Base-by-base conservation (phyloP, 2,888 invertebrate genomes). In the Zhengitettix transpicula region DNA sequence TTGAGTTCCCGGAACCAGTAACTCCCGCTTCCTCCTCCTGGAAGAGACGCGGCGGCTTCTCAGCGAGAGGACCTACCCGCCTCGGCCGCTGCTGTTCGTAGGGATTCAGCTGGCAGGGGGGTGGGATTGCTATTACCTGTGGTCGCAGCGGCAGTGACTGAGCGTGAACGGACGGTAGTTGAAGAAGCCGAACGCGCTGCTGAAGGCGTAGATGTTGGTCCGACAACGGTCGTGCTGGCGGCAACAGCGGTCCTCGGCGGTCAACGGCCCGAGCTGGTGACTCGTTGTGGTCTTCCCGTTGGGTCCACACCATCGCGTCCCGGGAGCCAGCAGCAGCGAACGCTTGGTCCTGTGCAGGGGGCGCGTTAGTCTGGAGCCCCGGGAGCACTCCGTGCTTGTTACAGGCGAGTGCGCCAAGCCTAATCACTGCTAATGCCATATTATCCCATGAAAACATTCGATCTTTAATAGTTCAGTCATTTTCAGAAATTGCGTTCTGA, bases 1-100 rank as follows among this genome's bases (percentile, higher is more conserved):
- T 71, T 89, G 87, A 1, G 94, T 94, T 56, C 93, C 93, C 1
- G 93, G 93, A 55, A 90, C 84, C 71, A 76, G 72, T 64, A 79
- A 69, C 63, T 75, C 76, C 42, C 81, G 73, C 65, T 74, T 77
- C 60, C 71, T 70, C 69, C 77, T 76, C 67, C 73, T 62, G 62
- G n/a, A 12, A 41, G 52, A 40, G 40, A 42, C 9, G 16, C 40
- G 3, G 56, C 52, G 57, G 15, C 40, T 15, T n/a, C 51, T 40
- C 55, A 55, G 51, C 28, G 11, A 11, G 42, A 10, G 56, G 14
- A 8, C 12, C 56, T 40, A 40, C 16, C 42, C 9, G 41, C 16
- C 42, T 16, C 65, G 71, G 69, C 73, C 28, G 40, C n/a, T 9
- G 28, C 28, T 28, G 28, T 7, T 28, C 28, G 7, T 28, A 3